These are phyloP conservation scores for Tamias sibiricus DNA, from an alignment of 2,113 vertebrate species.

Conservation along the genomic window DNA sequence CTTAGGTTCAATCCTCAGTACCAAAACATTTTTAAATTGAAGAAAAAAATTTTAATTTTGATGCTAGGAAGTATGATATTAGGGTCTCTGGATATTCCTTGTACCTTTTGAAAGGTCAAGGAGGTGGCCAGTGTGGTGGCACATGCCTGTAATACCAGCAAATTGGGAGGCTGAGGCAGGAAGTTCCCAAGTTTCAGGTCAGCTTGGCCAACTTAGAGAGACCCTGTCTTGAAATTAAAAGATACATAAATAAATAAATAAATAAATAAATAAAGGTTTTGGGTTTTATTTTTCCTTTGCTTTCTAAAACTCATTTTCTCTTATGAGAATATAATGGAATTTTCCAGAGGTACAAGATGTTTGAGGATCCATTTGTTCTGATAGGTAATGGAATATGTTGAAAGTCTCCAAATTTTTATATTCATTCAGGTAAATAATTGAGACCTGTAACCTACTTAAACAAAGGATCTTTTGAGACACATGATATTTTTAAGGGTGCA, in stretches of 20 bases:
- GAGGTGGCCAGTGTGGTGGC: neutral
- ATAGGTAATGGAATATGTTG: neutral
- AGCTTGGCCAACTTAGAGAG: too few species aligned
- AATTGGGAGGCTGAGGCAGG: too few species aligned
- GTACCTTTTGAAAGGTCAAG: neutral
- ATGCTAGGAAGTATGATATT: neutral
- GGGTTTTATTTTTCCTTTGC: neutral
- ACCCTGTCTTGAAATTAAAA: too few species aligned
- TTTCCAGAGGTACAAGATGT: neutral
- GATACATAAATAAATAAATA: too few species aligned
- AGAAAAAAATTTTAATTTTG: neutral
- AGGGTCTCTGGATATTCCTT: neutral
- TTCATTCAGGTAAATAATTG: neutral
- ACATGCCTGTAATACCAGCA: too few species aligned
- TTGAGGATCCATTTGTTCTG: neutral
- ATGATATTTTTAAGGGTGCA: neutral
- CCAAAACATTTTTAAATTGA: neutral
- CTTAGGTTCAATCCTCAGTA: too few species aligned
- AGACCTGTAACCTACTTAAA: neutral
- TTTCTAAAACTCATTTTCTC: neutral
- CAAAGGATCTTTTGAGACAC: neutral
- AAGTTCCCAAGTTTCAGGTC: too few species aligned
- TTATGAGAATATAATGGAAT: neutral
- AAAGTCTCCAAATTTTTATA: constrained; percentile 5
- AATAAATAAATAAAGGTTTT: too few species aligned